Evolutionary conservation across 37 sponge, comb jelly and placozoan genomes (phyloP), one percentile per base, ranked within the genome.

Genomic region (Beroe forskalii): DNA sequence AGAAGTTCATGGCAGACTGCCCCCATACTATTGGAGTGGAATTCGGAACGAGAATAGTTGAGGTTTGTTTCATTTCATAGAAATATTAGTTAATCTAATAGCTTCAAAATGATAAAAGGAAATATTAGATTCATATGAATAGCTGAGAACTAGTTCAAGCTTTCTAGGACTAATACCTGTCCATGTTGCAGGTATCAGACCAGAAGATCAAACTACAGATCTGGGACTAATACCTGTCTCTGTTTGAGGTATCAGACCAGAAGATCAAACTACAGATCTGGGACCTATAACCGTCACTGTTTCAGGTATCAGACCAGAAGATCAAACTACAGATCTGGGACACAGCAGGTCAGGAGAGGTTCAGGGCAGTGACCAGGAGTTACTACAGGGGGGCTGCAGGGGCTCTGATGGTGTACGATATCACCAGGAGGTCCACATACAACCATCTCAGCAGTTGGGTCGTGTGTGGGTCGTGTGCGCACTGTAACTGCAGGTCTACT

Each of bases 11-110:
- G 99, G 94, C 99, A 0, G 99, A 98, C 90, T 98, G 99, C 76
- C 99, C 99, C 32, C 99, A 98, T 90, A 98, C 99, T 0, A 98
- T 98, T 92, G 99, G 99, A 48, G 99, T 98, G 0, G 99, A 98
- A 67, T 98, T 98, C 92, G 99, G 99, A 19, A 98, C 99, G 0
- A 91, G 99, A 92, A 98, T 98, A 91, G 94, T 98, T 27, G 99
- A 98, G 92, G 96, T 90, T 41, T 8, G 75, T 72, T 55, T 55
- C 17, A 55, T 9, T 55, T 17, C 60, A 55, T 55, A 17, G 17
- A 55, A 55, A 55, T 55, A 17, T 55, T 55, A 55, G 60, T 9
- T 20, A 17, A 55, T 55, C 17, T 55, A 55, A 55, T 17, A 55
- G 17, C 60, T n/a, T n/a, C n/a, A n/a, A n/a, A n/a, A n/a, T n/a